Evolutionary conservation across 2,888 invertebrate species (phyloP).

Genomic region (Poecilus cupreus): DNA sequence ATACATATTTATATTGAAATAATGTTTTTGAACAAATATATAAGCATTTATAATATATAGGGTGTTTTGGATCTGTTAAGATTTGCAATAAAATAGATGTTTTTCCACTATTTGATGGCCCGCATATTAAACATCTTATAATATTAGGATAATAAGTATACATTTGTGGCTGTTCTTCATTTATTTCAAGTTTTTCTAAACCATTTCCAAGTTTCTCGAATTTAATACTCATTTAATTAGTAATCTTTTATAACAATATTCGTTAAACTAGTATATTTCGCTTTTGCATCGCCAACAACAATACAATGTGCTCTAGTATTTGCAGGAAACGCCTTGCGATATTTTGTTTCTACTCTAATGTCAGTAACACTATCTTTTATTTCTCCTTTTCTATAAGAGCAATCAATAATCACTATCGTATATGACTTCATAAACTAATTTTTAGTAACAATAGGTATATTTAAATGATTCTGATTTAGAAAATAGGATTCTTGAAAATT

Average conservation of each 20-base stretch:
- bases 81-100: conserved; percentile 44
- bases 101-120: conserved; percentile 51
- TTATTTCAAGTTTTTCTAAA: neutral
- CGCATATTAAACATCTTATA: conserved; percentile 33
- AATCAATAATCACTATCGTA: no score
- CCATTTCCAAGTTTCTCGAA: neutral
- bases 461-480: no score
- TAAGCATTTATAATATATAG: conserved; percentile 53
- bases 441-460: no score
- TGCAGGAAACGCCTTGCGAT: neutral
- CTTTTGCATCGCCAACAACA: neutral
- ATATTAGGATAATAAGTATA: neutral
- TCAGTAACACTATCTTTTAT: no score
- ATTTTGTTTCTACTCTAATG: neutral
- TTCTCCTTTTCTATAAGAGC: no score
- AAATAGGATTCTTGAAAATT: no score
- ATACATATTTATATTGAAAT: conserved; percentile 56
- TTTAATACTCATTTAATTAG: neutral
- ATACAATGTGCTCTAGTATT: neutral
- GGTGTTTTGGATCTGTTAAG: conserved; percentile 21
- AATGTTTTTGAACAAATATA: conserved; percentile 25
- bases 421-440: no score
- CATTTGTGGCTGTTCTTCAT: neutral
- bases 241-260: neutral
- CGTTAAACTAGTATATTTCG: neutral